Conservation (phyloP, 2,888 invertebrate species). For the Ormyrus rosae region DNA sequence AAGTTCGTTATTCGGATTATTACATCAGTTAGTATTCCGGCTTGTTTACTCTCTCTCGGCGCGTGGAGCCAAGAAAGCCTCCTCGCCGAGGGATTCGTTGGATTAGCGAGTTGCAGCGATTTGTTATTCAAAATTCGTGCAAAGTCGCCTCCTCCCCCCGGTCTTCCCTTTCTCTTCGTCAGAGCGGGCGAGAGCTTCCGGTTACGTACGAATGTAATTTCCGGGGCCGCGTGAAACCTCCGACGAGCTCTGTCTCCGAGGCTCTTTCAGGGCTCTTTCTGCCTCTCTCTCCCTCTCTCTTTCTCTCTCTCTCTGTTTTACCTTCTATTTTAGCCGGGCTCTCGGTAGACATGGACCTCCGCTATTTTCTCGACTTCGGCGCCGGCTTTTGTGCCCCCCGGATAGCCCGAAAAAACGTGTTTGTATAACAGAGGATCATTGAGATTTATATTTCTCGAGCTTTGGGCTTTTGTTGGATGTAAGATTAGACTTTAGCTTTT, state of each 20-base stretch:
- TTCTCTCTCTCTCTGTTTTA: not conserved
- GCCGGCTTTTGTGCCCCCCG: no score
- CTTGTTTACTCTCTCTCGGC: conserved; percentile 52
- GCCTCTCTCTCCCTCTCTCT: not conserved
- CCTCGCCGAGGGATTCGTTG: conserved; percentile 48
- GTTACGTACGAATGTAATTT: conserved; percentile 56
- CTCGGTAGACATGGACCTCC: not conserved
- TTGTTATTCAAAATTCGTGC: conserved; percentile 68
- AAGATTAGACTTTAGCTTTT: no score
- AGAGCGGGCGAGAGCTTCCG: conserved; percentile 35
- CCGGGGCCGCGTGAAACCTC: conserved; percentile 45
- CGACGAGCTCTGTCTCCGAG: conserved; percentile 14
- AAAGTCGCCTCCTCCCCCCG: conserved; percentile 58
- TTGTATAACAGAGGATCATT: no score
- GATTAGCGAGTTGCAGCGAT: conserved; percentile 64
- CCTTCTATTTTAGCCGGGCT: not conserved
- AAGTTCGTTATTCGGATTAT: conserved; percentile 57
- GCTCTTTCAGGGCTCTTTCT: not conserved
- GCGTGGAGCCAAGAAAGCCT: conserved; percentile 53
- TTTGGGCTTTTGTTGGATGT: no score
- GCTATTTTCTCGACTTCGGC: no score
- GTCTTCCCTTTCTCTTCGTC: not conserved
- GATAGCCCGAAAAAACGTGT: no score
- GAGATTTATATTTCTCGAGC: no score
- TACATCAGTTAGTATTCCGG: conserved; percentile 56